Evolutionary conservation across 2,888 invertebrate genomes (phyloP), one percentile per base, ranked within the genome.

Genomic region (Lasioglossum oenotherae): DNA sequence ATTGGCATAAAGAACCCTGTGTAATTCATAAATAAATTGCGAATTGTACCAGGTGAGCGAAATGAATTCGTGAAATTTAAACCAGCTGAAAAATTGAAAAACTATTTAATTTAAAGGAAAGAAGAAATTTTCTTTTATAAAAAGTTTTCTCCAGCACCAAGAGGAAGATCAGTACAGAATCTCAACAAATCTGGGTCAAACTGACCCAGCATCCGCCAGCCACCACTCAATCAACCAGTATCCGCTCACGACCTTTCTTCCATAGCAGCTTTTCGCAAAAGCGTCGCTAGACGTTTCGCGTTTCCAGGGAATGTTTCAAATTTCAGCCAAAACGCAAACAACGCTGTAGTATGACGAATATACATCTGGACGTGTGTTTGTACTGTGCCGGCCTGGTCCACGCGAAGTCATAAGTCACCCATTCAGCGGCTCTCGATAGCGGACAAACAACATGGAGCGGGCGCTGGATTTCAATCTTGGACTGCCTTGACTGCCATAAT

Each of bases 331-430:
- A 90, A 76, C 76, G 88, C 78, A 91, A 91, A 91, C 88, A 90
- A 85, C 78, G 84, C 78, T 46, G 80, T 38, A 81, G 78, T 80
- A 67, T 84, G 86, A 78, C 83, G 72, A 46, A n/a, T 82, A 82
- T 74, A 74, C 81, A 87, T 82, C 75, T 75, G 85, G 46, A 78
- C 81, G 82, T 73, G 82, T 86, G 83, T 88, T 89, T 82, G 88
- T 78, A 81, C 78, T 86, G 88, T 87, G 41, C 35, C 81, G 82
- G 27, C 41, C 69, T 80, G 72, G 64, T 19, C 82, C 46, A 75
- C 53, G 77, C 69, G 78, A 83, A 91, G 83, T 87, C 87, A 87
- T 89, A 91, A 91, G 89, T 91, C 86, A 87, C 49, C 76, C 35
- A 74, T 84, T 80, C 75, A 78, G 64, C 77, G 69, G 64, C 53